These are phyloP conservation scores for Nanorana parkeri DNA, from an alignment of 2,113 vertebrate genomes.

Conservation along the genomic window DNA sequence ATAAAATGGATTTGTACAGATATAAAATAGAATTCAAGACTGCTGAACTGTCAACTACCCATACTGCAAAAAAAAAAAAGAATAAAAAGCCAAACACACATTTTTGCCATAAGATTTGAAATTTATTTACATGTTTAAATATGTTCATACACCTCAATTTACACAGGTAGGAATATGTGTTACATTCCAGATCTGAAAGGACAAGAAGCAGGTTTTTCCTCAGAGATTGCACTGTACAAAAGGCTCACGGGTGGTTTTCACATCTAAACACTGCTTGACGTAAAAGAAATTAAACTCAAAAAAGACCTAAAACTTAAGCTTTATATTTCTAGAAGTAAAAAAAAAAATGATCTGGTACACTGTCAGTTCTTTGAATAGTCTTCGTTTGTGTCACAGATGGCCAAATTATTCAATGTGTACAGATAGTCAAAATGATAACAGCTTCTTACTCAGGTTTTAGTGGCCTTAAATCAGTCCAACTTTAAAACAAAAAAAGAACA, in stretches of 20 bases:
- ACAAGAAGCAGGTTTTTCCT: conserved; percentile 59
- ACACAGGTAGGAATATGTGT: conserved; percentile 56
- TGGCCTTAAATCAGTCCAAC: no score
- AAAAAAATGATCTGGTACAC: not conserved
- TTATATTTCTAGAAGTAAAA: not conserved
- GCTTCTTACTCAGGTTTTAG: no score
- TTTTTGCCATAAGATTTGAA: conserved; percentile 55
- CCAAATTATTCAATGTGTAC: no score
- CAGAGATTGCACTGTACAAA: conserved; percentile 51
- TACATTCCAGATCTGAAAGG: conserved; percentile 58
- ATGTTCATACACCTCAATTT: conserved; percentile 67
- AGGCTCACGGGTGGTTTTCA: not conserved
- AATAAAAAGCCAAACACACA: not conserved
- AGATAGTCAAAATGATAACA: no score
- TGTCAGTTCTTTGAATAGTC: not conserved
- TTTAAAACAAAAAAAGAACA: no score
- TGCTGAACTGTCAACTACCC: no score
- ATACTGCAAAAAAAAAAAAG: no score
- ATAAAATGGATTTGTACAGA: no score
- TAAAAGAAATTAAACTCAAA: conserved; percentile 3
- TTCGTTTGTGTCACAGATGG: no score
- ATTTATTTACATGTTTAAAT: conserved; percentile 69
- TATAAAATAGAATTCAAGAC: no score
- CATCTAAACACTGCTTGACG: not conserved
- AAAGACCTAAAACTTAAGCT: not conserved